Evolutionary conservation across 1,140 invertebrate genomes (phyloP).

Genomic region (Planococcus citri): DNA sequence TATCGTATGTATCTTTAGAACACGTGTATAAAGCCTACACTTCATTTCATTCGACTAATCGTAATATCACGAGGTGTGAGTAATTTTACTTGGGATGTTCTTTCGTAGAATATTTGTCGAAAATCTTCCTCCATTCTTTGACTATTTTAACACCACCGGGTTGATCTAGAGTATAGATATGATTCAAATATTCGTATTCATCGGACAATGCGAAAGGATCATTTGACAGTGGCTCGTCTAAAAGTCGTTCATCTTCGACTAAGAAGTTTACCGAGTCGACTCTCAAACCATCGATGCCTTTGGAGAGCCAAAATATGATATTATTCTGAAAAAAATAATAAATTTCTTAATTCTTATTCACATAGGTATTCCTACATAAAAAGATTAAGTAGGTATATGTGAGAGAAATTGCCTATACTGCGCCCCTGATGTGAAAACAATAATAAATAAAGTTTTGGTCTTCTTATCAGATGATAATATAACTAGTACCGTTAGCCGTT

Average conservation of each 20-base stretch:
- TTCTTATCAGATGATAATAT: no score
- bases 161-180: slow-evolving; percentile 49
- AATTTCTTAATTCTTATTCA: no score
- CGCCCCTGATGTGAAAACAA: no score
- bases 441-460: no score
- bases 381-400: no score
- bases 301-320: slow-evolving; percentile 47
- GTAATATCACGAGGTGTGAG: neutral
- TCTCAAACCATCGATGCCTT: slow-evolving; percentile 56
- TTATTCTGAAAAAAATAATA: slow-evolving; percentile 34
- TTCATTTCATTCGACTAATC: neutral
- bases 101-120: slow-evolving; percentile 20
- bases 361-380: no score
- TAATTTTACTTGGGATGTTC: no score
- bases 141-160: slow-evolving; percentile 48
- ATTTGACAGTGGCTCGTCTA: slow-evolving; percentile 31
- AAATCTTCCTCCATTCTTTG: slow-evolving; percentile 21
- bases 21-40: neutral
- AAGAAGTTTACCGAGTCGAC: slow-evolving; percentile 44
- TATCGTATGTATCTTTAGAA: no score
- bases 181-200: slow-evolving; percentile 30
- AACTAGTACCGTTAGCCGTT: no score
- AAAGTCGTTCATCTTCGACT: slow-evolving; percentile 34
- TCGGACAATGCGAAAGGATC: neutral
- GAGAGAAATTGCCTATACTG: no score